A percentile compares a stretch with the other conserved stretches of the same genome.
Evolutionary conservation across 1,140 invertebrate genomes (phyloP).

Genomic region (Geopemphigus sp.): DNA sequence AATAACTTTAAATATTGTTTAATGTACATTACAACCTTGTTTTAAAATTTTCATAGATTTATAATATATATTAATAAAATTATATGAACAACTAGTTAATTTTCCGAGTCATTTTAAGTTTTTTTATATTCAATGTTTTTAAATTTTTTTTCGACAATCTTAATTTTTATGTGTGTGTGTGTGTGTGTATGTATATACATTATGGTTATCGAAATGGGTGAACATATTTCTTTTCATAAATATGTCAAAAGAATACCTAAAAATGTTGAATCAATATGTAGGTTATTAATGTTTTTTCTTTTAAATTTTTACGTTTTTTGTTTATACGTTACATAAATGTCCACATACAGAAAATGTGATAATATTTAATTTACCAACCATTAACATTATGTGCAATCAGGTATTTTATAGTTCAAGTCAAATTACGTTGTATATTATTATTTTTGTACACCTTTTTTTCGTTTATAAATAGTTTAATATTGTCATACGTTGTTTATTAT

Average conservation of each 20-base stretch:
- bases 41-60: constrained; percentile 27
- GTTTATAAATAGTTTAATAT: constrained; percentile 35
- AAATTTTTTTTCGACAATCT: background rate
- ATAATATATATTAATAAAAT: background rate
- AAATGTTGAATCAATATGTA: background rate
- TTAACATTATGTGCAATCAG: constrained; percentile 39
- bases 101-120: constrained; percentile 1
- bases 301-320: background rate
- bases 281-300: constrained; percentile 16
- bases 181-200: background rate
- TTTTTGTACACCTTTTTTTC: constrained; percentile 24
- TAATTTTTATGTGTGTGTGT: background rate
- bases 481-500: constrained; percentile 42
- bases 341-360: constrained; percentile 35
- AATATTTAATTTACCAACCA: constrained; percentile 37
- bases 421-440: constrained; percentile 19
- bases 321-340: background rate
- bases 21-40: background rate
- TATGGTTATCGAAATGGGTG: background rate
- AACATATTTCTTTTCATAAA: background rate
- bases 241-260: background rate
- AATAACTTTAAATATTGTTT: background rate
- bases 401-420: constrained; percentile 9
- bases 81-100: constrained; percentile 12
- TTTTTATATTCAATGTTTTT: constrained; percentile 1